Conservation (phyloP, 2,113 vertebrate genomes). For the Ameiurus melas region DNA sequence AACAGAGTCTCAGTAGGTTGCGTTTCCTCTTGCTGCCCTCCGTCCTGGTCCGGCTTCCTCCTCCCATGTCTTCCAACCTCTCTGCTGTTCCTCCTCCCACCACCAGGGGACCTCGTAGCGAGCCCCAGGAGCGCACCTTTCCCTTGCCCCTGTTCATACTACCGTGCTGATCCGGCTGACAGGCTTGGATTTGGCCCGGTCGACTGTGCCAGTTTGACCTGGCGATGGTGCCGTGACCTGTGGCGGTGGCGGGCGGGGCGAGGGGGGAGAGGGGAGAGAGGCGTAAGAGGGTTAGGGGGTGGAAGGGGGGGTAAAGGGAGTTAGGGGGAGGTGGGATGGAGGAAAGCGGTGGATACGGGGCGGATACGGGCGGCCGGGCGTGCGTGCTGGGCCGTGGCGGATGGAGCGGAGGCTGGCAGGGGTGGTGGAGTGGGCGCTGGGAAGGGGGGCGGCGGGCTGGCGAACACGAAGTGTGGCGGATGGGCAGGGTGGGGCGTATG, state of each 20-base stretch:
- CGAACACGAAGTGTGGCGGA: constrained; percentile 73
- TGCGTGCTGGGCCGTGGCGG: constrained; percentile 64
- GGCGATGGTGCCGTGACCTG: constrained; percentile 66
- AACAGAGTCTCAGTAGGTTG: constrained; percentile 73
- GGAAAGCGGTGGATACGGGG: constrained; percentile 73
- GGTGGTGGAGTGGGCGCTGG: constrained; percentile 64
- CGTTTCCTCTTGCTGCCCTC: constrained; percentile 64
- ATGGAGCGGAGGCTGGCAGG: constrained; percentile 44
- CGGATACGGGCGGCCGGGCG: constrained; percentile 60
- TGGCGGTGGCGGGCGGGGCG: constrained; percentile 60
- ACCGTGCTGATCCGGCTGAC: constrained; percentile 90
- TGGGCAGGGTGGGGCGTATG: constrained; percentile 66
- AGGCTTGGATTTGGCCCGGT: constrained; percentile 84
- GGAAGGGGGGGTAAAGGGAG: constrained; percentile 73
- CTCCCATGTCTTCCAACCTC: constrained; percentile 46
- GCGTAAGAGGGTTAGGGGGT: constrained; percentile 61
- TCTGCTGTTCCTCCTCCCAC: constrained; percentile 55
- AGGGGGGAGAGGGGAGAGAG: constrained; percentile 71
- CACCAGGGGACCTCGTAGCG: constrained; percentile 52
- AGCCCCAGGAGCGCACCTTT: constrained; percentile 47
- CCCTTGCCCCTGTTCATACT: constrained; percentile 74
- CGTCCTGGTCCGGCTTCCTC: constrained; percentile 54
- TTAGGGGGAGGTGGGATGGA: constrained; percentile 73
- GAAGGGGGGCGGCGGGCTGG: constrained; percentile 65
- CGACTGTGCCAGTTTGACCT: constrained; percentile 67